A percentile compares a stretch with the other conserved stretches of the same genome.
These are phyloP conservation scores for Athrips mouffetella DNA, from an alignment of 2,888 invertebrate genomes.

Conservation along the genomic window DNA sequence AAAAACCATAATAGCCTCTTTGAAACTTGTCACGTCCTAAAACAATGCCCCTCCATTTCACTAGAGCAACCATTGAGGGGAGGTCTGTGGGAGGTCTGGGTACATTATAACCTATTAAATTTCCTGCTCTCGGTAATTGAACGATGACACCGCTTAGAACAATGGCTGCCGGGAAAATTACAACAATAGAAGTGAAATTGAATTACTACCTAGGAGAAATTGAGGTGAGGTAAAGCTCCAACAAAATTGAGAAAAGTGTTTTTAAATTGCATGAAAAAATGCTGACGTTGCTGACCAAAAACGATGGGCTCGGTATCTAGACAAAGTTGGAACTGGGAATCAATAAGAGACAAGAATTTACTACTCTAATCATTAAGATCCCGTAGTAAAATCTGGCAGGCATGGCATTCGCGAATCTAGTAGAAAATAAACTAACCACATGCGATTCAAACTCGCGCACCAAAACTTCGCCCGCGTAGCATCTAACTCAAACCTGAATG, in stretches of 20 bases:
- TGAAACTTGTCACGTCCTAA: too few species aligned
- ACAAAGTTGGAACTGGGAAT: too few species aligned
- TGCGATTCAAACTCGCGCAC: too few species aligned
- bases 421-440: too few species aligned
- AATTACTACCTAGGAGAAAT: background rate
- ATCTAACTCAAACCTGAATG: too few species aligned
- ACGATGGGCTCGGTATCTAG: too few species aligned
- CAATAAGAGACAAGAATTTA: too few species aligned
- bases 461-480: too few species aligned
- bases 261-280: background rate
- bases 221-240: background rate
- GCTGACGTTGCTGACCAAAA: background rate
- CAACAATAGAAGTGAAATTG: constrained; percentile 6
- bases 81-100: background rate
- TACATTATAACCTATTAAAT: constrained; percentile 15
- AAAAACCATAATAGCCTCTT: too few species aligned
- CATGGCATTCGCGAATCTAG: too few species aligned
- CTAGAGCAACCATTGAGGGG: background rate
- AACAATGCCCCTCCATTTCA: background rate
- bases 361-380: too few species aligned
- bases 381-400: too few species aligned
- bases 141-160: constrained; percentile 3
- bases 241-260: background rate
- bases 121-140: constrained; percentile 8
- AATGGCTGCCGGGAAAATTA: constrained; percentile 8